phyloP scores from a whole-genome alignment of 2,888 invertebrate genomes.

The Nomada hirtipes region DNA sequence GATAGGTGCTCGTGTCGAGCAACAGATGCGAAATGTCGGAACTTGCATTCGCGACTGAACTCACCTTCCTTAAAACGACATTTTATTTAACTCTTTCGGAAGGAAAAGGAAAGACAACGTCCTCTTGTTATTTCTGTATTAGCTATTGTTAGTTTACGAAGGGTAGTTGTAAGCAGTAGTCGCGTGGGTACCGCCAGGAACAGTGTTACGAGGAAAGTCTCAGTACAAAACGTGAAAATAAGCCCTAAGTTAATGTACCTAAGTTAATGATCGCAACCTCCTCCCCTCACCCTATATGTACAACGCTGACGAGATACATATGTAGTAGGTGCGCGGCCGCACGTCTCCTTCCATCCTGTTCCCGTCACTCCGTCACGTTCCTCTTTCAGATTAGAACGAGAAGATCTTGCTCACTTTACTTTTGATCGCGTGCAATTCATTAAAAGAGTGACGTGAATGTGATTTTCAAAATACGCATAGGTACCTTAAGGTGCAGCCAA shows the following conservation, averaged over 20 bases:
- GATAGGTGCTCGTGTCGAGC: conserved; percentile 27
- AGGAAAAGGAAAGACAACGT: conserved; percentile 21
- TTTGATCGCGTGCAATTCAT: conserved; percentile 3
- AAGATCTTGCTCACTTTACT: conserved; percentile 4
- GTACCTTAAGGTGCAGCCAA: conserved; percentile 38
- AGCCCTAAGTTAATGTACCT: conserved; percentile 65
- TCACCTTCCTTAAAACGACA: conserved; percentile 38
- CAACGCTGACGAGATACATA: conserved; percentile 14
- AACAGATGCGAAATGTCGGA: conserved; percentile 22
- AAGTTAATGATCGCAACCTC: conserved; percentile 56
- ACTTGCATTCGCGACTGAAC: conserved; percentile 13
- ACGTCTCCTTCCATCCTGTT: background rate
- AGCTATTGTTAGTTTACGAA: conserved; percentile 27
- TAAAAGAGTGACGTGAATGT: background rate
- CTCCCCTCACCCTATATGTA: conserved; percentile 25
- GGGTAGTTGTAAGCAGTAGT: conserved; percentile 39
- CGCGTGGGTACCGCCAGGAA: conserved; percentile 34
- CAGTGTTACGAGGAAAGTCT: conserved; percentile 56
- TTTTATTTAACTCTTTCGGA: conserved; percentile 40
- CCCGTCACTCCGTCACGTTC: conserved; percentile 1
- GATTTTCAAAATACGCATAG: conserved; percentile 24
- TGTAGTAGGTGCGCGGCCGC: background rate
- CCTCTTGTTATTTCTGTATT: conserved; percentile 64
- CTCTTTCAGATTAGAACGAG: conserved; percentile 4
- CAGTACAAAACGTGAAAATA: conserved; percentile 71